Percentiles rank a stretch among this genome's conserved stretches.
Conservation (phyloP, 1,140 invertebrate species). For the Polypedilum vanderplanki region DNA sequence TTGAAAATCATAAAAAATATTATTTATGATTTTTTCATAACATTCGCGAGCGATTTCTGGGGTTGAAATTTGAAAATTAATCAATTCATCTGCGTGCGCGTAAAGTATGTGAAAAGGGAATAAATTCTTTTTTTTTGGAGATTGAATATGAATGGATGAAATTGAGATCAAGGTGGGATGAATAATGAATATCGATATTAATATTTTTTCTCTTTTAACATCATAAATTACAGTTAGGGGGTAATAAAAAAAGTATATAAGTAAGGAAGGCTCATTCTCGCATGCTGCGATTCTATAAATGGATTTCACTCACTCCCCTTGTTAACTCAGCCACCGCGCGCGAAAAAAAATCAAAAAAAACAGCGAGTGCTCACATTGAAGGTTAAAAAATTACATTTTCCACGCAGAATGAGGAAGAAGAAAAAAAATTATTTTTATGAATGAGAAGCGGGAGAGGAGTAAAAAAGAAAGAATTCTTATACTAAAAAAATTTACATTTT, state of each 20-base stretch:
- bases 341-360: not conserved
- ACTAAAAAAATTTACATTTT: slow-evolving; percentile 26
- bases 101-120: not conserved
- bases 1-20: slow-evolving; percentile 19
- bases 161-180: slow-evolving; percentile 22
- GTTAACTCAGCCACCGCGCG: slow-evolving; percentile 22
- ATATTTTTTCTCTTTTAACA: slow-evolving; percentile 8
- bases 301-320: not conserved
- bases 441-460: slow-evolving; percentile 19
- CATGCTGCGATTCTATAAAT: slow-evolving; percentile 22
- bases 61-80: slow-evolving; percentile 27
- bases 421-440: slow-evolving; percentile 10
- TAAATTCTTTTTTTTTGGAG: slow-evolving; percentile 7
- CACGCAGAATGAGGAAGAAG: not conserved
- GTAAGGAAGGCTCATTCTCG: not conserved
- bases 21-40: slow-evolving; percentile 23
- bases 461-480: slow-evolving; percentile 9
- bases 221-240: slow-evolving; percentile 17
- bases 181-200: slow-evolving; percentile 29
- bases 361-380: not conserved
- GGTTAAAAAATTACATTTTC: slow-evolving; percentile 29
- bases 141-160: not conserved
- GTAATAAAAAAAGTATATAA: slow-evolving; percentile 25
- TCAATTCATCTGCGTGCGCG: slow-evolving; percentile 22
- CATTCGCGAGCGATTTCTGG: not conserved